Evolutionary conservation across 2,113 vertebrate species (phyloP), one percentile per base, ranked within the genome.

Genomic region (Lepisosteus oculatus): DNA sequence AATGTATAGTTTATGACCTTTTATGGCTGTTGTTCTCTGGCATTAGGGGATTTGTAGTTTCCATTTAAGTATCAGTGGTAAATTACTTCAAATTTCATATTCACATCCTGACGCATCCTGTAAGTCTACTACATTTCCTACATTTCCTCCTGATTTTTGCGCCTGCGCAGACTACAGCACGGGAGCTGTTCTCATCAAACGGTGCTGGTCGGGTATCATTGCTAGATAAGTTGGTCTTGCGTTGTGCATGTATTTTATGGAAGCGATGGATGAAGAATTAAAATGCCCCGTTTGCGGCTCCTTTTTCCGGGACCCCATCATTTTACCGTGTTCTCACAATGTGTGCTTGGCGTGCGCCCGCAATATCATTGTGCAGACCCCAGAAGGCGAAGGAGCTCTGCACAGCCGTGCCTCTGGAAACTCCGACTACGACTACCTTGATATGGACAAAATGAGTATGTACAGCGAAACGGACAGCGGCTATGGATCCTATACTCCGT

Each of bases 381-480:
- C 96, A 42, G 96, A 98, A 64, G 90, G 90, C 2, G 96, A 97
- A 84, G 92, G 85, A 51, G 85, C 90, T 84, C 92, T 76, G 84
- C 90, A 89, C 83, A 91, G 73, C 89, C 91, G 89, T 81, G 90
- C 79, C 9, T 90, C 90, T 41, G 90, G 81, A 51, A 89, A 89
- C 72, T 92, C 93, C 43, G 91, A 91, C 79, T 93, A 92, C 71
- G 91, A 93, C 77, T 92, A 90, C 81, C 78, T 91, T 83, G 91
- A 93, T 79, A 87, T 94, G 80, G 96, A 98, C 86, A 98, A 97
- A 83, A 94, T 98, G 90, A 98, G 96, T 71, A 81, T 96, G 84
- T 92, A 96, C 85, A 97, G 96, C 79, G 97, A 98, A 89, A 95
- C 96, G 51, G 97, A 98, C 91, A 98, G 97, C 87, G 97, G 97